These are phyloP conservation scores for Chromobotia macracanthus DNA, from an alignment of 2,797 vertebrate species.

Conservation along the genomic window DNA sequence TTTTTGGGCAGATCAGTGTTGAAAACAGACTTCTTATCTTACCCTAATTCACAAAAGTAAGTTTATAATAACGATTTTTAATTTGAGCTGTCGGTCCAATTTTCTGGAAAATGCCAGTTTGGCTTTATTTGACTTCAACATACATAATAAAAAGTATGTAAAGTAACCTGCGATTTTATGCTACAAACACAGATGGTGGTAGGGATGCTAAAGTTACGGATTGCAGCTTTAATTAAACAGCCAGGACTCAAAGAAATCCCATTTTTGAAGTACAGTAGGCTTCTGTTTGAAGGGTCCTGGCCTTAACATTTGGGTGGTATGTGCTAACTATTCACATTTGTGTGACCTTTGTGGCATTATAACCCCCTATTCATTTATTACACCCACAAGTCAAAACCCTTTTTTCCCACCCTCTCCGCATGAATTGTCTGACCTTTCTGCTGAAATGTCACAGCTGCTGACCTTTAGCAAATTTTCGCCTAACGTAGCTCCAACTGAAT, in stretches of 20 bases:
- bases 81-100: too few species aligned
- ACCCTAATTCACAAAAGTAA: too few species aligned
- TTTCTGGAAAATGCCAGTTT: too few species aligned
- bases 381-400: conserved; percentile 29
- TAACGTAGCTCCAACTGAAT: conserved; percentile 29
- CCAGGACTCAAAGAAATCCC: neutral
- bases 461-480: conserved; percentile 49
- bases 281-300: neutral
- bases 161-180: too few species aligned
- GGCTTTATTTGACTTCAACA: too few species aligned
- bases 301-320: conserved; percentile 17
- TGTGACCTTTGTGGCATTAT: conserved; percentile 29
- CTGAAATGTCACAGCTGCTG: conserved; percentile 47
- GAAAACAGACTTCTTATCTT: too few species aligned
- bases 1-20: too few species aligned
- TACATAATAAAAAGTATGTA: too few species aligned
- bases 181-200: too few species aligned
- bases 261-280: neutral
- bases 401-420: neutral
- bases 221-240: neutral
- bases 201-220: too few species aligned
- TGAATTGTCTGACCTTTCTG: conserved; percentile 50
- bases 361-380: conserved; percentile 28
- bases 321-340: conserved; percentile 33
- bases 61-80: too few species aligned